Base-by-base conservation (phyloP, 2,888 invertebrate species). In the Eupithecia pulchellata region DNA sequence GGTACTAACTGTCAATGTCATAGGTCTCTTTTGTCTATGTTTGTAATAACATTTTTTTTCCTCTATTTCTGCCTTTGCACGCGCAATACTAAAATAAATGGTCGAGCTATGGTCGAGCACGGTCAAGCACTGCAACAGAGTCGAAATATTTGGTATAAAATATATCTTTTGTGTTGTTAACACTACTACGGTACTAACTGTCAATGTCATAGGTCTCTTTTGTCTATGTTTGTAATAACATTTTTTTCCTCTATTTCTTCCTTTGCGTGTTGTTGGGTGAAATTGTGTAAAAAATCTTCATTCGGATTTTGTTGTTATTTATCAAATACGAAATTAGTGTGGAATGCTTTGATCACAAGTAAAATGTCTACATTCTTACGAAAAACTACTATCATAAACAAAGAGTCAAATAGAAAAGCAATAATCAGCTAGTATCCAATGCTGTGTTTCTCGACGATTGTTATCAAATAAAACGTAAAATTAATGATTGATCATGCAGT, bases 381-480 rank as follows among this genome's bases (percentile, higher is more conserved):
- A 61, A 61, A 13, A 61, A 25, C 20, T 6, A 25, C 14, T 36
- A 13, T 25, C 5, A 2, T 5, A 14, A 29, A 47, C 13, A 69
- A 64, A 42, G 39, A 42, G 32, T 39, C 2, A 36, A 67, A 42
- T 57, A 64, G 62, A 34, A 69, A 64, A 68, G 36, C 61, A 60
- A 4, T 32, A 60, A 32, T 64, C 66, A 32, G 20, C 6, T 61
- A 66, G 36, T 58, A 30, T 9, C 39, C 55, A 64, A 64, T 66
- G 63, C 66, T 47, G 68, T 73, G 69, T 68, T 66, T 86, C 82
- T 80, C 80, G 79, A 84, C 86, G 88, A 89, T 89, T 90, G 89
- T 88, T 91, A 92, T 88, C 89, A 91, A 88, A 86, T 88, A 84
- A 82, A 82, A 80, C 52, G 78, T 81, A 79, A 81, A 86, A 85